Percentiles rank a stretch among this genome's conserved stretches.
Evolutionary conservation across 2,797 vertebrate genomes (phyloP).

Genomic region (Chiroxiphia lanceolata): DNA sequence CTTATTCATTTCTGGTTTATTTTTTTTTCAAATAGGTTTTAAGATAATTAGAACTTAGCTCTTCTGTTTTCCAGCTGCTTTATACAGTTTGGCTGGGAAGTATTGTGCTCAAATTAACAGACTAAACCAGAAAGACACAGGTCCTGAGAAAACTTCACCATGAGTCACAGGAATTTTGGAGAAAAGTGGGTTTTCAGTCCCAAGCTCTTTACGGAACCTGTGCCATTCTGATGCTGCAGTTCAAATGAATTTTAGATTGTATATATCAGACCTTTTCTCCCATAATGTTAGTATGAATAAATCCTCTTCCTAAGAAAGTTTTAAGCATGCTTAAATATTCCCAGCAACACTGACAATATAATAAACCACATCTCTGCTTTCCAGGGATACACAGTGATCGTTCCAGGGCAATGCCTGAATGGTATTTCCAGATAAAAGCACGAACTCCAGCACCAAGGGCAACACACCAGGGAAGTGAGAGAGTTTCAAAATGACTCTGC

Average conservation of each 20-base stretch:
- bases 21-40: neutral
- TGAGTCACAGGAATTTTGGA: neutral
- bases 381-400: neutral
- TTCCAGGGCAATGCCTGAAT: neutral
- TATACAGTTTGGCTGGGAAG: neutral
- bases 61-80: neutral
- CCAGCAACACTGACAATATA: neutral
- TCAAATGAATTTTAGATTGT: neutral
- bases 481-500: neutral
- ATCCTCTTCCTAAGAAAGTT: neutral
- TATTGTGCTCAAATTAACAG: neutral
- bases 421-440: neutral
- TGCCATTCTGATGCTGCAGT: neutral
- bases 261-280: neutral
- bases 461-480: neutral
- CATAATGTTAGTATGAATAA: neutral
- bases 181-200: neutral
- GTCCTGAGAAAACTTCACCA: neutral
- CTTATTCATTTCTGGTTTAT: neutral
- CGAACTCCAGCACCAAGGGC: neutral
- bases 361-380: neutral
- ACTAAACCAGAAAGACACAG: neutral
- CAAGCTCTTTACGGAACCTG: neutral
- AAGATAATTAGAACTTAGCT: neutral
- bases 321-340: neutral